Percentiles rank a stretch among this genome's conserved stretches.
phyloP scores from a whole-genome alignment of 2,797 vertebrate genomes.

The Gadopsis bispinosus region DNA sequence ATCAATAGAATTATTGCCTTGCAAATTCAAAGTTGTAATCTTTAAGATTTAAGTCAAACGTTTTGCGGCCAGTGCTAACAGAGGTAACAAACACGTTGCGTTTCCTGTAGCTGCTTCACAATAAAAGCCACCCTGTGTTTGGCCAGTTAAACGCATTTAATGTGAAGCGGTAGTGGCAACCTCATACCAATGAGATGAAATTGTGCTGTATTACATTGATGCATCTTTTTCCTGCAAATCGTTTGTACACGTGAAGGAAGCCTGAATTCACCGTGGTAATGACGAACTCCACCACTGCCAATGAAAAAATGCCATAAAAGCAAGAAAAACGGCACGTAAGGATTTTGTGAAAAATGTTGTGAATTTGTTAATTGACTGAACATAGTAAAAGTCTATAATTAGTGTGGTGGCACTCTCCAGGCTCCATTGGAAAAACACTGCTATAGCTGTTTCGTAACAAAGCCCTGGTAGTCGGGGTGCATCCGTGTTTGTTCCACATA shows the following conservation, averaged over 20 bases:
- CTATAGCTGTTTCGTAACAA: neutral
- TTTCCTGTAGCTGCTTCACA: neutral
- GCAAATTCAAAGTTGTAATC: neutral
- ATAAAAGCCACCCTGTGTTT: neutral
- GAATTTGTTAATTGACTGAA: neutral
- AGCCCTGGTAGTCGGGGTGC: neutral
- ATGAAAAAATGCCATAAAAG: neutral
- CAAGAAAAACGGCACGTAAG: neutral
- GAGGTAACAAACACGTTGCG: neutral
- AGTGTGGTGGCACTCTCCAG: neutral
- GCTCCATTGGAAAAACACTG: neutral
- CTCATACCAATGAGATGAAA: neutral
- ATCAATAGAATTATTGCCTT: too few relatives aligned
- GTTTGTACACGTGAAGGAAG: neutral
- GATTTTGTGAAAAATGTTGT: neutral
- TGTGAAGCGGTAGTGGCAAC: neutral
- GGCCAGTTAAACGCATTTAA: neutral
- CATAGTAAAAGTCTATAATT: neutral
- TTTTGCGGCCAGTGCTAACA: accelerated
- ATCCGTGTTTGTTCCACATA: neutral
- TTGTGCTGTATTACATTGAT: neutral
- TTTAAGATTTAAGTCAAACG: neutral
- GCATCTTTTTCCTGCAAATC: neutral
- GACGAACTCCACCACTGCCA: neutral
- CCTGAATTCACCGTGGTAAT: neutral